phyloP scores from a whole-genome alignment of 2,888 invertebrate genomes.

The Pegoplata infirma region DNA sequence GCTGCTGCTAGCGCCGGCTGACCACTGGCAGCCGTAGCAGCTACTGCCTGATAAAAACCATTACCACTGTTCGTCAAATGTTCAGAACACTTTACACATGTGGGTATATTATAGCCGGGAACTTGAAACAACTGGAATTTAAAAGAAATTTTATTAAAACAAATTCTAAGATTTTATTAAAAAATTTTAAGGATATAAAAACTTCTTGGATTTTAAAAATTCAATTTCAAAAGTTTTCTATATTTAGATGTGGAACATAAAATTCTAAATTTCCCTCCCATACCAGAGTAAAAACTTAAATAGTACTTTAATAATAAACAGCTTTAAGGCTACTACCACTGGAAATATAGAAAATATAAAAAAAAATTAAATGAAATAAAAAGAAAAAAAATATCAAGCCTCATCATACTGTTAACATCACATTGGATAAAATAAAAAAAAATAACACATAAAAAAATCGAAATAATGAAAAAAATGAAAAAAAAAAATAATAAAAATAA shows the following conservation, averaged over 20 bases:
- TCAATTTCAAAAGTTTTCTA: constrained; percentile 41
- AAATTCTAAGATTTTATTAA: no score
- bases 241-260: neutral
- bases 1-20: constrained; percentile 69
- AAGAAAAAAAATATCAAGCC: constrained; percentile 44
- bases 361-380: constrained; percentile 14
- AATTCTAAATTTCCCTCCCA: neutral
- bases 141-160: neutral
- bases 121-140: constrained; percentile 76
- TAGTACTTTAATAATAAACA: constrained; percentile 48
- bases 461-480: constrained; percentile 53
- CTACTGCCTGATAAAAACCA: constrained; percentile 76
- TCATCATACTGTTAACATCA: constrained; percentile 51
- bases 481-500: constrained; percentile 16
- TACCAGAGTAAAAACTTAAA: constrained; percentile 16
- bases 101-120: constrained; percentile 78
- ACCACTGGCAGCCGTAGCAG: constrained; percentile 68
- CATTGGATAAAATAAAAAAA: constrained; percentile 41
- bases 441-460: constrained; percentile 50
- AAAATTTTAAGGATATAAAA: constrained; percentile 20
- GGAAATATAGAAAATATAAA: constrained; percentile 32
- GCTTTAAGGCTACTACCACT: constrained; percentile 60
- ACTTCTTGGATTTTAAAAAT: constrained; percentile 8
- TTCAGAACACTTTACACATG: constrained; percentile 78
- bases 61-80: constrained; percentile 75